Base-by-base conservation (phyloP, 2,113 vertebrate genomes). In the Narcine bancroftii region DNA sequence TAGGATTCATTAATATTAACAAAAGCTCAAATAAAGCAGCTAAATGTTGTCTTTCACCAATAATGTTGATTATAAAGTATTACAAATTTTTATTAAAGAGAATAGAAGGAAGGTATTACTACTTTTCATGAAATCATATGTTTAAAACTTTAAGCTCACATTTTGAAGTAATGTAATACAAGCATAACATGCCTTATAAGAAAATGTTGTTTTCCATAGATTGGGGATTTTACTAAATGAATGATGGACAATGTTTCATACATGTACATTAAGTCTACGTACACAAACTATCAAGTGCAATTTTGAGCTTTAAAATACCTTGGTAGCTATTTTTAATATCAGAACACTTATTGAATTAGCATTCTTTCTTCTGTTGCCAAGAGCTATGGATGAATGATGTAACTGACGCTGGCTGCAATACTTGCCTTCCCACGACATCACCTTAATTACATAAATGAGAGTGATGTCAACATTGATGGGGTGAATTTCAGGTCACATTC, bases 371-470 rank as follows among this genome's bases (percentile, higher is more conserved):
- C 60, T 89, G 87, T 66, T 89, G 85, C 85, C 36, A 66, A 45
- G 87, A 66, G 66, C 42, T 45, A 47, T 29, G 65, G 39, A 11
- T 71, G 71, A 91, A 91, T 91, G 39, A 91, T 91, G 65, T 42
- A 66, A 91, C 89, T 29, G 65, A 47, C 13, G 17, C 56, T 87
- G 33, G 15, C 33, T 91, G 29, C 89, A 71, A 42, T 69, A 47
- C 89, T 87, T 69, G 39, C 15, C 26, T 91, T 91, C 65, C 65
- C 89, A 71, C 26, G 39, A 47, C 89, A 91, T 91, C 89, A 91
- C 39, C 45, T 91, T 71, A 66, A 71, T 91, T 69, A 91, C 89
- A 69, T 21, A 91, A 91, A 91, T 91, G 39, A 91, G 65, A 71
- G 39, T 69, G 11, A 91, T 91, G 89, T 47, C 89, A 91, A 17